A percentile compares a stretch with the other conserved stretches of the same genome.
These are phyloP conservation scores for Ptychoptera contaminata DNA, from an alignment of 2,888 invertebrate genomes.

Conservation along the genomic window DNA sequence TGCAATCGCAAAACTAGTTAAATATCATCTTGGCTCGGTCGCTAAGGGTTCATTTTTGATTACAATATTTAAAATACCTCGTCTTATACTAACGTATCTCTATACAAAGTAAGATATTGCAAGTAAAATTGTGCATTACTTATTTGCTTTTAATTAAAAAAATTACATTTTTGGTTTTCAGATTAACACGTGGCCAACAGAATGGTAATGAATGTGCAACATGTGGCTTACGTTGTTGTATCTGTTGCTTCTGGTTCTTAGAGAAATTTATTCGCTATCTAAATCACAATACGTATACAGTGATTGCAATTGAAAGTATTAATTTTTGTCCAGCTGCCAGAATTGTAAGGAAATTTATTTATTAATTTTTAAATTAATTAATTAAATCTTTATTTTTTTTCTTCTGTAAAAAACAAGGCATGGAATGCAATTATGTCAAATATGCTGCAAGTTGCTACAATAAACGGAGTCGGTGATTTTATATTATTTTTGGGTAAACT, in stretches of 20 bases:
- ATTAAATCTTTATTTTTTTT: conserved; percentile 5
- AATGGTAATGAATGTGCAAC: conserved; percentile 59
- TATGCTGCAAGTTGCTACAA: conserved; percentile 73
- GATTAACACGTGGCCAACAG: conserved; percentile 49
- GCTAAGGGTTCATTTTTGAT: conserved; percentile 91
- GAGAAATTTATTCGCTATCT: conserved; percentile 84
- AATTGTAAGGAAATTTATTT: conserved; percentile 40
- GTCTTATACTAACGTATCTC: conserved; percentile 76
- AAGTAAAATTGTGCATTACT: too few species aligned
- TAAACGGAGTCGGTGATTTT: conserved; percentile 87
- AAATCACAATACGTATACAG: conserved; percentile 90
- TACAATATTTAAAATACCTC: conserved; percentile 80
- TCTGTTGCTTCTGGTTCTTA: conserved; percentile 79
- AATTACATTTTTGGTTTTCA: conserved; percentile 18
- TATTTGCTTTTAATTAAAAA: not conserved
- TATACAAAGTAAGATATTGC: conserved; percentile 79
- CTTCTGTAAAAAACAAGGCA: too few species aligned
- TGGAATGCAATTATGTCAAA: conserved; percentile 72
- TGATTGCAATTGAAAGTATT: conserved; percentile 81
- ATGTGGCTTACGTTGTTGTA: conserved; percentile 64
- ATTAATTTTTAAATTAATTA: not conserved
- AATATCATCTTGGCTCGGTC: conserved; percentile 87
- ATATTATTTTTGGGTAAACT: conserved; percentile 74
- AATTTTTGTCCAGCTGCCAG: conserved; percentile 82
- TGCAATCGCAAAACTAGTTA: conserved; percentile 57